A percentile compares a stretch with the other conserved stretches of the same genome.
These are phyloP conservation scores for Hesperophylax magnus DNA, from an alignment of 1,140 invertebrate genomes.

Conservation along the genomic window DNA sequence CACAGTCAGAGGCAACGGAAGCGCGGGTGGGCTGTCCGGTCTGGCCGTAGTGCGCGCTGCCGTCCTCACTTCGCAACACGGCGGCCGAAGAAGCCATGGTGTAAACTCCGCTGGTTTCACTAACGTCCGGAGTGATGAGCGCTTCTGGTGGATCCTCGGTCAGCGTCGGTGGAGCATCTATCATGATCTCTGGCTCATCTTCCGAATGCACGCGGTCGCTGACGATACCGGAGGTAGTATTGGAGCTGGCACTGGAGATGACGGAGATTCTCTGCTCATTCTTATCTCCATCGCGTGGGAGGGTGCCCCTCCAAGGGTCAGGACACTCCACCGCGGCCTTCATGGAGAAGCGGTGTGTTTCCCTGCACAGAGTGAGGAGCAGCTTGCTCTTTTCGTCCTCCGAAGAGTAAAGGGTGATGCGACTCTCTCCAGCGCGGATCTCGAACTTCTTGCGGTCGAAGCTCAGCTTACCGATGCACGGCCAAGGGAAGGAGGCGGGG, in stretches of 20 bases:
- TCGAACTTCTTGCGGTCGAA: slow-evolving; percentile 98
- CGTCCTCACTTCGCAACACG: slow-evolving; percentile 42
- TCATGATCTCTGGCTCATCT: slow-evolving; percentile 90
- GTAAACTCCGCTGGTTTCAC: slow-evolving; percentile 84
- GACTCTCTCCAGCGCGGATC: slow-evolving; percentile 89
- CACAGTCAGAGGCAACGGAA: slow-evolving; percentile 43
- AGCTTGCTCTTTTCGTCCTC: slow-evolving; percentile 95
- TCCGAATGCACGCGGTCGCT: slow-evolving; percentile 94
- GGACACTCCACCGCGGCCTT: slow-evolving; percentile 88
- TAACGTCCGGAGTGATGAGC: slow-evolving; percentile 64
- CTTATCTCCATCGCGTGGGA: slow-evolving; percentile 74
- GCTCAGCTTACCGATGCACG: slow-evolving; percentile 92
- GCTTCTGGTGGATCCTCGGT: slow-evolving; percentile 69
- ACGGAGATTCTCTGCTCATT: slow-evolving; percentile 90
- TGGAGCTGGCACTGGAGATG: slow-evolving; percentile 86
- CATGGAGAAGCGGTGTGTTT: slow-evolving; percentile 96
- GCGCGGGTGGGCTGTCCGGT: slow-evolving; percentile 24
- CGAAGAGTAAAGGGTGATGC: slow-evolving; percentile 90
- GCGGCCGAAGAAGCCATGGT: slow-evolving; percentile 79
- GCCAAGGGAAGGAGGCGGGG: slow-evolving; percentile 88
- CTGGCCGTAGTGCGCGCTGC: slow-evolving; percentile 32
- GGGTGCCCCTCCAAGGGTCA: slow-evolving; percentile 77
- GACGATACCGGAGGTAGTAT: slow-evolving; percentile 95
- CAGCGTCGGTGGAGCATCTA: slow-evolving; percentile 79
- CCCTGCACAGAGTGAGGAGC: slow-evolving; percentile 88